Evolutionary conservation across 2,113 vertebrate species (phyloP).

Genomic region (Dolichotis patagonum): DNA sequence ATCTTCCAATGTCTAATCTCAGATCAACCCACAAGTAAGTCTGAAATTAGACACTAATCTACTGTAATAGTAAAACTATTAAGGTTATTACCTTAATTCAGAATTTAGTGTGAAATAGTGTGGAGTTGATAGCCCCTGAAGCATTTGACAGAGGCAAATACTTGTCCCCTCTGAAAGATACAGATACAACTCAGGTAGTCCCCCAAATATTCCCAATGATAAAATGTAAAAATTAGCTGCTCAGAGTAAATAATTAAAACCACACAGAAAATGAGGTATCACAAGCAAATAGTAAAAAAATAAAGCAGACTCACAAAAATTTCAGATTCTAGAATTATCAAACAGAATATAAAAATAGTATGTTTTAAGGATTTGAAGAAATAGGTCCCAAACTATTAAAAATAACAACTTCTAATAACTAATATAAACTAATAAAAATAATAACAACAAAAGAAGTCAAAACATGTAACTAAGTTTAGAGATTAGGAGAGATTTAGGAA

Average conservation of each 20-base stretch:
- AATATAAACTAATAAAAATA: conserved; percentile 2
- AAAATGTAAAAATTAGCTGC: background rate
- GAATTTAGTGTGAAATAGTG: background rate
- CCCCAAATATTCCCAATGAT: background rate
- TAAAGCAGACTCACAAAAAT: background rate
- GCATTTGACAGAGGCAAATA: background rate
- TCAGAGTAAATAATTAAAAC: background rate
- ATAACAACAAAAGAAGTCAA: conserved; percentile 4
- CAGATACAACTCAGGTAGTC: background rate
- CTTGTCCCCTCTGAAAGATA: background rate
- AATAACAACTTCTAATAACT: background rate
- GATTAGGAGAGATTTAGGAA: background rate
- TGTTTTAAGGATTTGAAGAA: background rate
- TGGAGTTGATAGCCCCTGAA: background rate
- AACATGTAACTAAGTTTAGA: background rate
- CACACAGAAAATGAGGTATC: background rate
- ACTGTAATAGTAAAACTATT: background rate
- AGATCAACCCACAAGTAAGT: background rate
- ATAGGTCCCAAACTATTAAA: conserved; percentile 28
- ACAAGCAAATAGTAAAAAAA: background rate
- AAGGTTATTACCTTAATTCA: background rate
- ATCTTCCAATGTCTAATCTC: background rate
- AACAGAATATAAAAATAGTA: background rate
- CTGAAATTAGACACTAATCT: background rate
- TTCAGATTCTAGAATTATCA: background rate